Evolutionary conservation across 2,797 vertebrate genomes (phyloP), one percentile per base, ranked within the genome.

Genomic region (Syngnathus acus): DNA sequence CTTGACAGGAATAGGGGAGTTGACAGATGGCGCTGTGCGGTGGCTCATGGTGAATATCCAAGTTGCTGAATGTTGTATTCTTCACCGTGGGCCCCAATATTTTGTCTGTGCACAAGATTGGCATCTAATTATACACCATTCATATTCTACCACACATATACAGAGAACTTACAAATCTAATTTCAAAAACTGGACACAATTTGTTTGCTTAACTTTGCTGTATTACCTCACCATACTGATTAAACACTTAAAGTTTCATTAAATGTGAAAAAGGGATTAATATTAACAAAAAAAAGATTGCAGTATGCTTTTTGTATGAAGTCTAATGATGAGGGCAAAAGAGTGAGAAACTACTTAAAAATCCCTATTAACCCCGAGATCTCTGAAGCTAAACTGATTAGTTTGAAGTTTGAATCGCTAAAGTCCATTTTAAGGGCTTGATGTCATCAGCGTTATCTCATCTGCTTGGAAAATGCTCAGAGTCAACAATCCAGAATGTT

Each of bases 1-100:
- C 80, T 88, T 84, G 84, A 84, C 80, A 78, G 82, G 73, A 72
- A 70, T 74, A 79, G 65, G 64, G 62, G 73, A 77, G 77, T 45
- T 82, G 84, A 86, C 82, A 84, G 75, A 83, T 65, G 68, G 75
- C 77, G 71, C 62, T 69, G 65, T 23, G 66, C 9, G 69, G 74
- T 71, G 73, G 75, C 67, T 73, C 66, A 69, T 70, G 67, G 65
- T 65, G 67, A 70, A 65, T 64, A 40, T 77, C 70, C 65, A 23
- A 0, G 59, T 39, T 37, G 48, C 68, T 48, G 14, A 0, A 6
- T 48, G 17, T 48, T 48, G 47, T 19, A 19, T 48, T 17, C 16
- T 19, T 17, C 47, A 48, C 13, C 5, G 17, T 48, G 47, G 32
- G 47, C 53, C 26, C 14, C 13, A 32, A 58, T 19, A 17, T 6